A percentile compares a stretch with the other conserved stretches of the same genome.
phyloP scores from a whole-genome alignment of 2,888 invertebrate genomes.

The Exocentrus adspersus region DNA sequence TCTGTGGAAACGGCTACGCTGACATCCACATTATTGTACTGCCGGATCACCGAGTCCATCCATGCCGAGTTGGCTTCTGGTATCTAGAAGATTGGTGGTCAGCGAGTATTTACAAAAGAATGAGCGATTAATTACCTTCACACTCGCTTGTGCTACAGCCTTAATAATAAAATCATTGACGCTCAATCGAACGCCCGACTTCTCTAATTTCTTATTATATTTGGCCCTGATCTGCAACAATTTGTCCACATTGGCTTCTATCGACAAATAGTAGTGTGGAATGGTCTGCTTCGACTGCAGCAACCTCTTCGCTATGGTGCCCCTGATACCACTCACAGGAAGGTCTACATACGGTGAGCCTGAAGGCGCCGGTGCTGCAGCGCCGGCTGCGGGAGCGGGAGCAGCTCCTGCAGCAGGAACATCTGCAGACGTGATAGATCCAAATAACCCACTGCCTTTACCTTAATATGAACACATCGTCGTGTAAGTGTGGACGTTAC shows the following conservation, averaged over 20 bases:
- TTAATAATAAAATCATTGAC: constrained; percentile 97
- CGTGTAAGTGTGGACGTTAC: not conserved
- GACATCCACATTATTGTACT: constrained; percentile 94
- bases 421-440: constrained; percentile 84
- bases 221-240: constrained; percentile 78
- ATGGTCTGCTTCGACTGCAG: constrained; percentile 90
- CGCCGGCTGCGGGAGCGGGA: constrained; percentile 47
- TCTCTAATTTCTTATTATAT: constrained; percentile 83
- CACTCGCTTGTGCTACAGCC: constrained; percentile 88
- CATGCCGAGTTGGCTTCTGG: constrained; percentile 96
- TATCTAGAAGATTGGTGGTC: no score
- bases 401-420: constrained; percentile 45
- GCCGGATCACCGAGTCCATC: constrained; percentile 92
- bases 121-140: no score
- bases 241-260: constrained; percentile 87
- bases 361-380: constrained; percentile 41
- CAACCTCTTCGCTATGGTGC: constrained; percentile 89
- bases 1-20: constrained; percentile 97
- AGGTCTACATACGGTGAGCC: constrained; percentile 72
- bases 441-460: constrained; percentile 82
- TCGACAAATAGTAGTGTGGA: constrained; percentile 95
- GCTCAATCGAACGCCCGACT: constrained; percentile 86
- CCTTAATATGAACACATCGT: constrained; percentile 32
- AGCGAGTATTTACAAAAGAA: no score
- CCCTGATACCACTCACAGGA: constrained; percentile 84